These are phyloP conservation scores for Selene dorsalis DNA, from an alignment of 2,797 vertebrate genomes.

Conservation along the genomic window DNA sequence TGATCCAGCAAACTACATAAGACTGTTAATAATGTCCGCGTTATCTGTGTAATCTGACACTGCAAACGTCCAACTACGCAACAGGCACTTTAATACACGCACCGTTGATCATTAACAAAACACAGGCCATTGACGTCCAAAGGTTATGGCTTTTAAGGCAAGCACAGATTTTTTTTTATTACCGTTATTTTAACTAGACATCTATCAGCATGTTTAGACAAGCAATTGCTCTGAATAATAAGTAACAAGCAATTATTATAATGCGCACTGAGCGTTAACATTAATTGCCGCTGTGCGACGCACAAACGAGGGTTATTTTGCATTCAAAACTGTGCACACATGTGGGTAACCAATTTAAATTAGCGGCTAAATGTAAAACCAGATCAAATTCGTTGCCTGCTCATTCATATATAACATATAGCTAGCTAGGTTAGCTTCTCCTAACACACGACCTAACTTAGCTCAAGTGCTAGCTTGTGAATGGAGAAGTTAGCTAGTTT, in stretches of 20 bases:
- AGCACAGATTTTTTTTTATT: not conserved
- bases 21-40: too few species aligned
- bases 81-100: conserved; percentile 37
- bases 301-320: not conserved
- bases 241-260: fast-evolving
- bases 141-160: conserved; percentile 32
- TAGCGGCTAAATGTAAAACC: not conserved
- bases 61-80: conserved; percentile 26
- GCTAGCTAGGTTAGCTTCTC: not conserved
- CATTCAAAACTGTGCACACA: fast-evolving
- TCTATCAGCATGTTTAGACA: fast-evolving
- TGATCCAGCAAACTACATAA: not conserved
- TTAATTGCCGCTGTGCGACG: not conserved
- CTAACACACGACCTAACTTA: not conserved
- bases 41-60: fast-evolving
- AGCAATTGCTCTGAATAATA: not conserved
- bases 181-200: not conserved
- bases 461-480: not conserved
- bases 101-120: conserved; percentile 52
- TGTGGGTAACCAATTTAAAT: not conserved
- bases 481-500: conserved; percentile 41
- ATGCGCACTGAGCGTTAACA: not conserved
- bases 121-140: not conserved
- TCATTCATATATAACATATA: not conserved
- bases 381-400: fast-evolving